These are phyloP conservation scores for Microplitis manilae DNA, from an alignment of 2,888 invertebrate species.

Conservation along the genomic window DNA sequence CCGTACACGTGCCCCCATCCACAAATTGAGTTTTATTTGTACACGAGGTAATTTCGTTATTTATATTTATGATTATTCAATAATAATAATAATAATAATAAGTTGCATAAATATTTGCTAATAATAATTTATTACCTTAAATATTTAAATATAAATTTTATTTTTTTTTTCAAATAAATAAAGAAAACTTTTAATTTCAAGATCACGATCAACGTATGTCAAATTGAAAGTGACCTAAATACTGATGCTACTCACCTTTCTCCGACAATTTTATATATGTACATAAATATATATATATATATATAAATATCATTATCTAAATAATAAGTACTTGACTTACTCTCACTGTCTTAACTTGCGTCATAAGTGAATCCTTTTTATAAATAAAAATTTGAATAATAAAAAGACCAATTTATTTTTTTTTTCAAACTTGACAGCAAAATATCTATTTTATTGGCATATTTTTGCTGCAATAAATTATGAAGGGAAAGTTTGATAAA, in stretches of 20 bases:
- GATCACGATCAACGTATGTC: constrained; percentile 68
- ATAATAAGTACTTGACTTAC: constrained; percentile 32
- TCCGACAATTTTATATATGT: constrained; percentile 51
- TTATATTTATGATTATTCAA: neutral
- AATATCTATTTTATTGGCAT: neutral
- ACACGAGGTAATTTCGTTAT: constrained; percentile 77
- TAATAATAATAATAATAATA: neutral
- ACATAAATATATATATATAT: constrained; percentile 19
- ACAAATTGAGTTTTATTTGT: constrained; percentile 86
- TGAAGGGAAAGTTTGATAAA: neutral
- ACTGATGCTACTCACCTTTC: constrained; percentile 63
- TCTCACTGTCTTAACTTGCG: constrained; percentile 37
- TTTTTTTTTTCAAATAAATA: neutral
- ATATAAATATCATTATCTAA: constrained; percentile 10
- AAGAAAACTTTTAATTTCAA: constrained; percentile 67
- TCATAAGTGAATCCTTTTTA: constrained; percentile 10
- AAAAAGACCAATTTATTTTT: too few species aligned
- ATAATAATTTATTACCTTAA: constrained; percentile 1
- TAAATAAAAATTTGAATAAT: neutral
- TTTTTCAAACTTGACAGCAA: neutral
- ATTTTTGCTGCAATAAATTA: neutral
- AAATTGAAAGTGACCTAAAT: constrained; percentile 69
- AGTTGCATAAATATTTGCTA: constrained; percentile 2
- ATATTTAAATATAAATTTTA: neutral
- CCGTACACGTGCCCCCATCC: constrained; percentile 88